Conservation (phyloP, 2,797 vertebrate genomes). For the Melanotaenia maccullochi region DNA sequence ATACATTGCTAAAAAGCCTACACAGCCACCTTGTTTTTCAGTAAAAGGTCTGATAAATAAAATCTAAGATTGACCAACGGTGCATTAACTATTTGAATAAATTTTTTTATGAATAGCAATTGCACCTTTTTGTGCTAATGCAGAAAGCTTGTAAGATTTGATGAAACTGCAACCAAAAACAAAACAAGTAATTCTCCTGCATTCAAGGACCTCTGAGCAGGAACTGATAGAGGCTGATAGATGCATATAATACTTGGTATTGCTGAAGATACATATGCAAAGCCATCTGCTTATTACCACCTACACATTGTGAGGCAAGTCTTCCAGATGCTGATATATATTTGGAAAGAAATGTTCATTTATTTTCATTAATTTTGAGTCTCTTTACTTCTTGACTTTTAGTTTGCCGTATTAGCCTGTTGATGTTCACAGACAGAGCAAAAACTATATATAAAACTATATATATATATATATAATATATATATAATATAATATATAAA, state of each 20-base stretch:
- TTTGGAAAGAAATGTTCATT: constrained; percentile 2
- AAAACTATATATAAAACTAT: background rate
- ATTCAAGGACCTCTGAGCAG: background rate
- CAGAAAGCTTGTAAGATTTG: too few species aligned
- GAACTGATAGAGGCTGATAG: background rate
- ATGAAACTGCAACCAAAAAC: background rate
- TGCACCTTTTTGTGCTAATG: too few species aligned
- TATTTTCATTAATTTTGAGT: constrained; percentile 5
- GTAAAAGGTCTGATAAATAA: background rate
- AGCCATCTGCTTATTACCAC: background rate
- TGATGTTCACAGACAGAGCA: background rate
- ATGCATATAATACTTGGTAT: background rate
- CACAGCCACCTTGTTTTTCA: background rate
- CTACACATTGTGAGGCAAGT: background rate
- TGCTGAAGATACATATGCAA: background rate
- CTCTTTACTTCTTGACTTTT: background rate
- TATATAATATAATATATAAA: background rate
- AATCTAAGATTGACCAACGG: background rate
- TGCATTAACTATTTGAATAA: background rate
- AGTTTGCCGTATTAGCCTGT: background rate
- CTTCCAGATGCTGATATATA: constrained; percentile 12
- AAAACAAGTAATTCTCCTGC: background rate
- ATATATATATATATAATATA: too few species aligned
- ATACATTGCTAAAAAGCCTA: background rate
- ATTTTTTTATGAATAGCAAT: background rate